Percentiles rank a stretch among this genome's conserved stretches.
These are phyloP conservation scores for Candidula unifasciata DNA, from an alignment of 2,888 invertebrate genomes.

Conservation along the genomic window DNA sequence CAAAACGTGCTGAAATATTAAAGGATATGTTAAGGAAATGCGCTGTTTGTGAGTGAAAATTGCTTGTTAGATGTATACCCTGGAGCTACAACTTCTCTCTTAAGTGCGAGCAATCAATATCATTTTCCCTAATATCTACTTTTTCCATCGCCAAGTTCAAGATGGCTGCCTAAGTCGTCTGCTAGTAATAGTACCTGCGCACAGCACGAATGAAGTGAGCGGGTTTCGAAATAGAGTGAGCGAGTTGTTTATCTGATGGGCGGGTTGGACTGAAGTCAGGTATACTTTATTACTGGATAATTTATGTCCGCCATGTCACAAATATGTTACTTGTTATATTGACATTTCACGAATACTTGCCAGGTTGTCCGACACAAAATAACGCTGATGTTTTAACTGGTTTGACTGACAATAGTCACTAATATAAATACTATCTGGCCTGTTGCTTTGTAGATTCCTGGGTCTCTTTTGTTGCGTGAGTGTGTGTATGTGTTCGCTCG, in stretches of 20 bases:
- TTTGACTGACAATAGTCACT: not conserved
- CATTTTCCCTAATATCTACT: not conserved
- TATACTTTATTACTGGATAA: constrained; percentile 10
- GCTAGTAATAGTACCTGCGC: not conserved
- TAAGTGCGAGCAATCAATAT: not conserved
- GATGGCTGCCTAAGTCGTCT: constrained; percentile 4
- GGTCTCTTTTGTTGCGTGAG: too few relatives aligned
- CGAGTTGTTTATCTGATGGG: not conserved
- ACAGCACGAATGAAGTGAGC: not conserved
- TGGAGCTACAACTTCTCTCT: not conserved
- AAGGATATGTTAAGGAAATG: not conserved
- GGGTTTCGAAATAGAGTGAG: not conserved
- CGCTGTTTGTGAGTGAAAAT: not conserved
- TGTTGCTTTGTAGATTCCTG: too few relatives aligned
- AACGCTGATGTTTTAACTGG: not conserved
- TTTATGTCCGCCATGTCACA: not conserved
- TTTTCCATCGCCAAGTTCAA: not conserved
- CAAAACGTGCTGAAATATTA: not conserved
- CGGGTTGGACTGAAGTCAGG: not conserved
- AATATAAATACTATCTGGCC: not conserved
- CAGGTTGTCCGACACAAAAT: not conserved
- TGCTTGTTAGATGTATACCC: not conserved
- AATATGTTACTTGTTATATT: not conserved
- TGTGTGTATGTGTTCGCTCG: too few relatives aligned
- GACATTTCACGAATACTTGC: not conserved